Percentiles rank a stretch among this genome's conserved stretches.
These are phyloP conservation scores for Alentia gelatinosa DNA, from an alignment of 2,888 invertebrate species.

Conservation along the genomic window DNA sequence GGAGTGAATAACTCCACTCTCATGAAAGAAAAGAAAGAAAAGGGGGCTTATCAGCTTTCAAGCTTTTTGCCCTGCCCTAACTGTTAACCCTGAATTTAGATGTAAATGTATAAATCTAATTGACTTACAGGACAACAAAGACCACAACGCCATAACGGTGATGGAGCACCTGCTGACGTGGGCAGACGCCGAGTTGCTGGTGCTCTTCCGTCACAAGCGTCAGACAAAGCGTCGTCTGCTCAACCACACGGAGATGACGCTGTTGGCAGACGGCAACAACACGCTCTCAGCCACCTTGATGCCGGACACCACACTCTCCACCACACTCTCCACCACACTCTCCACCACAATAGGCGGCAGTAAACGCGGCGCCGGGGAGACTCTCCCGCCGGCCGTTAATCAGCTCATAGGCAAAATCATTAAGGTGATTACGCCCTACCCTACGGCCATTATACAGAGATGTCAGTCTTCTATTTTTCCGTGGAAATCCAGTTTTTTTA, in stretches of 20 bases:
- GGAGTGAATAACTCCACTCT: too few species aligned
- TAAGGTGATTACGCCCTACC: background rate
- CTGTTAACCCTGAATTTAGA: too few species aligned
- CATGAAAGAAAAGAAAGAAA: too few species aligned
- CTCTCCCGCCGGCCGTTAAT: background rate
- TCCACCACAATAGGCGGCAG: background rate
- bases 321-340: background rate
- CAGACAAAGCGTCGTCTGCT: slow-evolving; percentile 2
- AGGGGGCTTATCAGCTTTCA: too few species aligned
- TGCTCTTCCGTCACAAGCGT: slow-evolving; percentile 57
- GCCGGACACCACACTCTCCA: background rate
- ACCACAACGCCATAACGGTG: slow-evolving; percentile 57
- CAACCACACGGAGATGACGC: slow-evolving; percentile 53
- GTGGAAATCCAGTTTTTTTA: too few species aligned
- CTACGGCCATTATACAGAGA: too few species aligned
- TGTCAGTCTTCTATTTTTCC: too few species aligned
- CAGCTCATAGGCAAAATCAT: background rate
- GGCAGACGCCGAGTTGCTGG: slow-evolving; percentile 64
- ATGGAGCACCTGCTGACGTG: slow-evolving; percentile 64
- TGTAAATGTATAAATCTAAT: too few species aligned
- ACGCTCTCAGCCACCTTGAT: background rate
- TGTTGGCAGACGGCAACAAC: background rate
- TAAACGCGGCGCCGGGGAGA: slow-evolving; percentile 42
- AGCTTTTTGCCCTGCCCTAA: too few species aligned
- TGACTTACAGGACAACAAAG: background rate